These are phyloP conservation scores for Scalopus aquaticus DNA, from an alignment of 2,113 vertebrate species.

Conservation along the genomic window DNA sequence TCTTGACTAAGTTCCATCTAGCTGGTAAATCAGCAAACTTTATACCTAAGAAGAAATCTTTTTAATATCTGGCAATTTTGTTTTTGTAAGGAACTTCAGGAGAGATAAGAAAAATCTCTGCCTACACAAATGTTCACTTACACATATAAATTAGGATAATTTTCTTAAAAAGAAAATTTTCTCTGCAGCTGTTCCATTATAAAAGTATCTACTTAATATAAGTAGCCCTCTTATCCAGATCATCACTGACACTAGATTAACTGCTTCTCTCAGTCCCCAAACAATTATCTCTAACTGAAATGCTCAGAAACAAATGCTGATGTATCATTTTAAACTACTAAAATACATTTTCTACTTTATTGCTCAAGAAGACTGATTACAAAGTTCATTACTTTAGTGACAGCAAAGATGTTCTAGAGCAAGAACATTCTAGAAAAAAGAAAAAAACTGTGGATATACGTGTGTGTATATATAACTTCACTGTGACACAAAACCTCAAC, in stretches of 20 bases:
- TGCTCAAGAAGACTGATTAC: slow-evolving; percentile 8
- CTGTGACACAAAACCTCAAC: background rate
- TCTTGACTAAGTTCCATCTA: background rate
- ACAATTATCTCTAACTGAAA: slow-evolving; percentile 17
- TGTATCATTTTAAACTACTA: background rate
- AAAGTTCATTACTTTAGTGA: background rate
- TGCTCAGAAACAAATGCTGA: slow-evolving; percentile 30
- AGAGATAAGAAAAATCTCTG: slow-evolving; percentile 9
- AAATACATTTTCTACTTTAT: slow-evolving; percentile 6
- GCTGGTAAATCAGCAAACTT: slow-evolving; percentile 39
- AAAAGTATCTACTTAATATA: slow-evolving; percentile 17
- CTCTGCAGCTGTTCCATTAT: background rate
- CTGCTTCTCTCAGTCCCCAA: slow-evolving; percentile 25
- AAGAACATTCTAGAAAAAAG: background rate
- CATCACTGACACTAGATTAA: background rate
- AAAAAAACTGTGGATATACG: background rate
- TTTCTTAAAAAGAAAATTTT: slow-evolving; percentile 43
- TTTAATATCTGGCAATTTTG: slow-evolving; percentile 16
- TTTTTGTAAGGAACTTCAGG: slow-evolving; percentile 19
- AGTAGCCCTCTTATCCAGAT: background rate
- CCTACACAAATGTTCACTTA: slow-evolving; percentile 40
- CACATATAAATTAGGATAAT: slow-evolving; percentile 1
- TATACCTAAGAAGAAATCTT: background rate
- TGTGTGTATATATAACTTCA: background rate
- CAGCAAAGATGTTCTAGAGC: background rate